Evolutionary conservation across 2,113 vertebrate genomes (phyloP), one percentile per base, ranked within the genome.

Genomic region (Ptychochromis oligacanthus): DNA sequence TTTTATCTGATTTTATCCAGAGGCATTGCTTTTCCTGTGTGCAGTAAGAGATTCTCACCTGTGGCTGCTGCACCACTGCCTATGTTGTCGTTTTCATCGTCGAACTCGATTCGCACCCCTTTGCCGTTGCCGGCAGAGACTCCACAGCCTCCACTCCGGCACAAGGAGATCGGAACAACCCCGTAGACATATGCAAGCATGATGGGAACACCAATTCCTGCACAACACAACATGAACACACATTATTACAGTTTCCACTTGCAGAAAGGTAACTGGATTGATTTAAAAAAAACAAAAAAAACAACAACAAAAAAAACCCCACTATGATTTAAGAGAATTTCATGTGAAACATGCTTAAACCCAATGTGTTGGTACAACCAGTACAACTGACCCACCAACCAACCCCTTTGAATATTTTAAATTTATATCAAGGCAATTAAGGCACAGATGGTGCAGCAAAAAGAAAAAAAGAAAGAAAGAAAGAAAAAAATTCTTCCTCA

Each of bases 121-220:
- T 98, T 99, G 52, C 98, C 98, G 31, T 97, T 99, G 65, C 97
- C 97, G 1, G 98, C 96, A 3, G 98, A 99, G 36, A 99, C 98
- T 2, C 98, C 98, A 55, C 98, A 99, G 36, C 98, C 98, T 38
- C 98, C 98, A 8, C 98, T 99, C 80, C 98, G 96, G 90, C 98
- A 99, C 81, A 99, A 96, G 17, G 98, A 99, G 91, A 99, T 98
- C 0, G 98, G 98, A 80, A 99, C 98, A 10, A 99, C 98, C 4
- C 98, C 98, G 18, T 99, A 99, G 34, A 99, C 98, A 0, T 99
- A 99, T 0, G 98, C 98, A 92, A 99, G 93, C 98, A 99, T 99
- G 91, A 99, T 99, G 81, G 98, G 98, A 77, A 99, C 98, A 17
- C 98, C 98, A 24, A 99, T 98, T 79, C 98, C 98, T 99, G 20